Percentiles rank a stretch among this genome's conserved stretches.
phyloP scores from a whole-genome alignment of 2,888 invertebrate species.

The Clitarchus hookeri region DNA sequence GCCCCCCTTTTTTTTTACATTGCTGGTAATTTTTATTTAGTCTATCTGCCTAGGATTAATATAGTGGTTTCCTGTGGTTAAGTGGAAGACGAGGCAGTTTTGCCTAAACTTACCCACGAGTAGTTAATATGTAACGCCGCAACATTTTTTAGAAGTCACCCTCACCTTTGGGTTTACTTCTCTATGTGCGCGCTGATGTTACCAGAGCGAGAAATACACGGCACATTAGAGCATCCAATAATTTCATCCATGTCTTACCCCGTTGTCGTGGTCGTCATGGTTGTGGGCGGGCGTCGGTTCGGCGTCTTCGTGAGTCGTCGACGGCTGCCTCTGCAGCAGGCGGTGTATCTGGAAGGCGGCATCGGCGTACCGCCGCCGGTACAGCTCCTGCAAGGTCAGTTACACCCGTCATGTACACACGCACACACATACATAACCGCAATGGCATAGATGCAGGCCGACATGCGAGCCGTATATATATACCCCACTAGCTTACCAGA shows the following conservation, averaged over 20 bases:
- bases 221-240: too few species aligned
- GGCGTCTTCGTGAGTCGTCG: background rate
- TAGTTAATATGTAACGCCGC: too few species aligned
- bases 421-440: background rate
- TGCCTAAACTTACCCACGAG: too few species aligned
- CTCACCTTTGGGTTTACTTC: too few species aligned
- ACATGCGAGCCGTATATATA: background rate
- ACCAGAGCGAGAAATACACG: too few species aligned
- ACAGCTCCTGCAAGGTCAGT: conserved; percentile 7
- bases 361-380: background rate
- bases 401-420: background rate
- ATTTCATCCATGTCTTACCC: background rate
- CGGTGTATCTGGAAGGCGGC: conserved; percentile 4
- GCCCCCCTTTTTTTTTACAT: too few species aligned
- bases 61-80: too few species aligned
- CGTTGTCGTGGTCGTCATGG: background rate
- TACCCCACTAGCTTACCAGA: background rate
- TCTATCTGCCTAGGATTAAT: too few species aligned
- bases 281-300: background rate
- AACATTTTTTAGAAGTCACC: too few species aligned
- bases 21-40: too few species aligned
- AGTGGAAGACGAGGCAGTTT: too few species aligned
- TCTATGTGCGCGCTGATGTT: too few species aligned
- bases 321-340: background rate
- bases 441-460: background rate